Evolutionary conservation across 1,140 invertebrate genomes (phyloP).

Genomic region (Drosophila pseudoananassae): DNA sequence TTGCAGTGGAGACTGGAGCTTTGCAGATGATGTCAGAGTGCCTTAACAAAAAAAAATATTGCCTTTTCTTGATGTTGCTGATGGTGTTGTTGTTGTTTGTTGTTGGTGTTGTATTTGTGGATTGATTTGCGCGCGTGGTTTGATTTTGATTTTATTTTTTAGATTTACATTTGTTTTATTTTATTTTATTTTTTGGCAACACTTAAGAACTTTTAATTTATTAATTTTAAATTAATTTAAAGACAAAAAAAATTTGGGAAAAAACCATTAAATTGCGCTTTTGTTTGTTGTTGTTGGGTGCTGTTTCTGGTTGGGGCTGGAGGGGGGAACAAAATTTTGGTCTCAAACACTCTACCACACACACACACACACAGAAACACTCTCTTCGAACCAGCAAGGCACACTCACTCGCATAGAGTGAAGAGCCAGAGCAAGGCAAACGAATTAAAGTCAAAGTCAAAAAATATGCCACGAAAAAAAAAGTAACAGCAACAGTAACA

Average conservation of each 20-base stretch:
- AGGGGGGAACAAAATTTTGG: background rate
- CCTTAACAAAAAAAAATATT: constrained; percentile 51
- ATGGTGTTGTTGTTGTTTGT: constrained; percentile 18
- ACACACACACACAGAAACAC: background rate
- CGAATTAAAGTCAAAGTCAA: constrained; percentile 41
- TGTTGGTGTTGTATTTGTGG: constrained; percentile 3
- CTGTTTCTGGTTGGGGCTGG: background rate
- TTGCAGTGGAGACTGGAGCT: constrained; percentile 54
- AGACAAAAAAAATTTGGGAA: constrained; percentile 26
- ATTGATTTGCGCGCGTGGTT: constrained; percentile 38
- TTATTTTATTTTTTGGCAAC: constrained; percentile 16
- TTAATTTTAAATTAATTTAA: background rate
- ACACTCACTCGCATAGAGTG: constrained; percentile 3
- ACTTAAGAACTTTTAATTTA: constrained; percentile 6
- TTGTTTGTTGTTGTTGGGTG: constrained; percentile 20
- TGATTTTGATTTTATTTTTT: background rate
- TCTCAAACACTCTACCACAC: constrained; percentile 16
- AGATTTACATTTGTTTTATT: constrained; percentile 9
- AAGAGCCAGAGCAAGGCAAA: constrained; percentile 17
- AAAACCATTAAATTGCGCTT: constrained; percentile 5
- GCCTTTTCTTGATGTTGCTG: constrained; percentile 31
- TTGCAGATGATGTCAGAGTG: constrained; percentile 76
- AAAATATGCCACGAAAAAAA: constrained; percentile 71
- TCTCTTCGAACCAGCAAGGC: background rate
- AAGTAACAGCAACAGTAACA: constrained; percentile 17